These are phyloP conservation scores for Drosophila athabasca DNA, from an alignment of 1,140 invertebrate genomes.

Conservation along the genomic window DNA sequence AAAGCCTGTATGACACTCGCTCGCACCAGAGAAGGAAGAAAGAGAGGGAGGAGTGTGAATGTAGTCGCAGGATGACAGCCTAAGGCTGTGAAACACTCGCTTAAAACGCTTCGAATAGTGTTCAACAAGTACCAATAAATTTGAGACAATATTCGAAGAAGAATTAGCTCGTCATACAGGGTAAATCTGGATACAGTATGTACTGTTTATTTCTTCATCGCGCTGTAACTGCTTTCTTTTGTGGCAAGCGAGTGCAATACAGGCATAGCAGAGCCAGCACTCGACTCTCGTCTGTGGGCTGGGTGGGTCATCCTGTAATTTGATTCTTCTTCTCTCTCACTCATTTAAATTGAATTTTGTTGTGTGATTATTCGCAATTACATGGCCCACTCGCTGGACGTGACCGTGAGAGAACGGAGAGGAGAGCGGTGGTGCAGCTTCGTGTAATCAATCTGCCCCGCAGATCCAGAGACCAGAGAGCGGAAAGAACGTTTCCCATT, in stretches of 20 bases:
- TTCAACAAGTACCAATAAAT: no score
- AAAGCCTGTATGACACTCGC: constrained; percentile 14
- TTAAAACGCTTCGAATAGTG: no score
- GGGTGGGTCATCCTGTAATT: constrained; percentile 40
- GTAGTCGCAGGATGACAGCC: no score
- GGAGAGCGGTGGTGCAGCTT: constrained; percentile 7
- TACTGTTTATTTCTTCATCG: neutral
- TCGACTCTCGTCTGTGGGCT: no score
- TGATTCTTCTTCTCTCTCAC: constrained; percentile 26
- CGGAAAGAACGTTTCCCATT: constrained; percentile 36
- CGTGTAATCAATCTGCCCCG: constrained; percentile 38
- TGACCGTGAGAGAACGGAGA: constrained; percentile 61
- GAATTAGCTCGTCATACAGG: no score
- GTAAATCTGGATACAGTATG: no score
- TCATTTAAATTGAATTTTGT: constrained; percentile 63
- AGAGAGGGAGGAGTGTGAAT: no score
- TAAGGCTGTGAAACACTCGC: no score
- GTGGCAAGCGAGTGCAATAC: no score
- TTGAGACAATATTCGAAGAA: no score
- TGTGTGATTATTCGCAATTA: constrained; percentile 73
- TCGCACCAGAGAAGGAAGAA: neutral
- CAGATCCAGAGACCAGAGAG: no score
- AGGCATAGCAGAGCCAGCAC: no score
- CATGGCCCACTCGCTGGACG: constrained; percentile 41
- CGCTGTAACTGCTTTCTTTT: constrained; percentile 5